These are phyloP conservation scores for Drosophila subsilvestris DNA, from an alignment of 2,888 invertebrate species.

Conservation along the genomic window DNA sequence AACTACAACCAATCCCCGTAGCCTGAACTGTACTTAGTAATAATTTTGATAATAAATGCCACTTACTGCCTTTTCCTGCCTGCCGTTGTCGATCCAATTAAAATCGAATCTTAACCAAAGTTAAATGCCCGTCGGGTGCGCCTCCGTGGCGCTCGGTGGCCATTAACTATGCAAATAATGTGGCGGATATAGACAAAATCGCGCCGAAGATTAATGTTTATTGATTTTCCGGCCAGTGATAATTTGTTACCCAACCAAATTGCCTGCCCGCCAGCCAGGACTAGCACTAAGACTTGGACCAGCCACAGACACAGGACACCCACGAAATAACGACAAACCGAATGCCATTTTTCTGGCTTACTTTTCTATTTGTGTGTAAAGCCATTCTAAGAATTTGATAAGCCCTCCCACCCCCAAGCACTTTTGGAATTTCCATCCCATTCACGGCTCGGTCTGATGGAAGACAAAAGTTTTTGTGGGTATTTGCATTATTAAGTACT, in stretches of 20 bases:
- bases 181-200: slow-evolving; percentile 73
- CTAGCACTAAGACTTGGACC: too few species aligned
- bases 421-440: slow-evolving; percentile 54
- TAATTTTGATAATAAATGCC: slow-evolving; percentile 32
- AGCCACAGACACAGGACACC: neutral
- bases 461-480: slow-evolving; percentile 51
- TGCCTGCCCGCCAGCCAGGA: slow-evolving; percentile 13
- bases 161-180: slow-evolving; percentile 71
- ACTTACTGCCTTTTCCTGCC: neutral
- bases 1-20: slow-evolving; percentile 32
- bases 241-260: slow-evolving; percentile 53
- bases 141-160: slow-evolving; percentile 8
- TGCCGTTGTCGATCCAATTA: slow-evolving; percentile 38
- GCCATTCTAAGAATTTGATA: slow-evolving; percentile 51
- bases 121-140: slow-evolving; percentile 44
- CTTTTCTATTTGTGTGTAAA: slow-evolving; percentile 59
- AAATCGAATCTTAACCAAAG: slow-evolving; percentile 65
- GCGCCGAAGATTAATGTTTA: slow-evolving; percentile 76
- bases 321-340: slow-evolving; percentile 30
- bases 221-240: slow-evolving; percentile 68
- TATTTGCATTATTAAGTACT: slow-evolving; percentile 65
- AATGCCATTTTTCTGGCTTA: slow-evolving; percentile 61
- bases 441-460: neutral
- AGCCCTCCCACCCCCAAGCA: slow-evolving; percentile 50
- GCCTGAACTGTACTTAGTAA: neutral